Evolutionary conservation across 2,888 invertebrate species (phyloP), one percentile per base, ranked within the genome.

Genomic region (Drosophila leonis): DNA sequence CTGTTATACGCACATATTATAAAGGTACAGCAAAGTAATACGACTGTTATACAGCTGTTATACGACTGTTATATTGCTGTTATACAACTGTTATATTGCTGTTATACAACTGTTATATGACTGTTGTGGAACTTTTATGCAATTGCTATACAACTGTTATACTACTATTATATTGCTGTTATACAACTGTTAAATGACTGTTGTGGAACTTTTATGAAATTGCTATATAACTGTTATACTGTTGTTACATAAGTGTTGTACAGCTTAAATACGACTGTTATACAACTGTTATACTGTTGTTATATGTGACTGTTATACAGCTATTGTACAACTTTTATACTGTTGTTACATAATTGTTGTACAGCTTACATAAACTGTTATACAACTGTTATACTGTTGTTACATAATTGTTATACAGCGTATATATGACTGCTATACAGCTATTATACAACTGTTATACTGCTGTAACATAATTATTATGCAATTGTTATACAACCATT

Each of bases 81-180:
- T 29, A 54, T 52, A 41, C 20, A n/a, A 20, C 39, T 62, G n/a
- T 63, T 37, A 63, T 24, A 15, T 20, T 1, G 1, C 9, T 41
- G 10, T 18, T 18, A n/a, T n/a, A 9, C 15, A 39, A 39, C 39
- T n/a, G 4, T 15, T 10, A 33, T 10, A 10, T 8, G 2, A 37
- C 15, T 56, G 24, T 24, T 24, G 2, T 24, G 24, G 2, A 24
- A 29, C 7, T 31, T 1, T 31, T 49, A 41, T 55, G 39, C 55
- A 20, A 29, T 29, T 77, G 44, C 37, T 57, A 46, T 65, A 24
- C 39, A n/a, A 39, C 10, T 33, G 60, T 54, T 24, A 15, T 37
- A 39, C 35, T 1, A n/a, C n/a, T n/a, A 5, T 39, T 39, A 42
- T 20, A 42, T 0, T 18, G 6, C 42, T 42, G 2, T 42, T 20